Evolutionary conservation across 1,140 invertebrate genomes (phyloP).

Genomic region (Penaeus chinensis): DNA sequence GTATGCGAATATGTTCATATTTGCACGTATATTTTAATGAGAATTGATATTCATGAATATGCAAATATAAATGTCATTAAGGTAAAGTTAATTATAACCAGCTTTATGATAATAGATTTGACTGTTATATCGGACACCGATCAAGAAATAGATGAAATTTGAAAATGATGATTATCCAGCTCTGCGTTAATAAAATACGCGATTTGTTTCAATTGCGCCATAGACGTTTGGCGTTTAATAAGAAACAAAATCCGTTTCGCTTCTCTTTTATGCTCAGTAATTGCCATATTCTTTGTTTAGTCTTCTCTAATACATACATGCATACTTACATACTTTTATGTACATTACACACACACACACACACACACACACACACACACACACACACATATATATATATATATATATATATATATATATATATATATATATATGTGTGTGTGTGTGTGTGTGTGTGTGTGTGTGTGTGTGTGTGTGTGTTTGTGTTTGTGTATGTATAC

Average conservation of each 20-base stretch:
- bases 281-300: no score
- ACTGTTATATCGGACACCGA: neutral
- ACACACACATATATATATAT: neutral
- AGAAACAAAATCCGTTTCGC: no score
- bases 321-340: neutral
- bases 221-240: no score
- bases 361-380: neutral
- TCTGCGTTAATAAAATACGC: no score
- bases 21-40: constrained; percentile 7
- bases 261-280: no score
- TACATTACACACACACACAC: neutral
- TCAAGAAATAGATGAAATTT: neutral
- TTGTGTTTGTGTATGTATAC: neutral
- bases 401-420: neutral
- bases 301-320: no score
- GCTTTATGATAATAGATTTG: neutral
- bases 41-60: constrained; percentile 3
- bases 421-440: neutral
- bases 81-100: neutral
- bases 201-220: no score
- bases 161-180: no score
- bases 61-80: constrained; percentile 15
- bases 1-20: constrained; percentile 9
- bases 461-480: neutral
- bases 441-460: constrained; percentile 30